Percentiles rank a stretch among this genome's conserved stretches.
Evolutionary conservation across 2,888 invertebrate genomes (phyloP).

Genomic region (Tachina lurida): DNA sequence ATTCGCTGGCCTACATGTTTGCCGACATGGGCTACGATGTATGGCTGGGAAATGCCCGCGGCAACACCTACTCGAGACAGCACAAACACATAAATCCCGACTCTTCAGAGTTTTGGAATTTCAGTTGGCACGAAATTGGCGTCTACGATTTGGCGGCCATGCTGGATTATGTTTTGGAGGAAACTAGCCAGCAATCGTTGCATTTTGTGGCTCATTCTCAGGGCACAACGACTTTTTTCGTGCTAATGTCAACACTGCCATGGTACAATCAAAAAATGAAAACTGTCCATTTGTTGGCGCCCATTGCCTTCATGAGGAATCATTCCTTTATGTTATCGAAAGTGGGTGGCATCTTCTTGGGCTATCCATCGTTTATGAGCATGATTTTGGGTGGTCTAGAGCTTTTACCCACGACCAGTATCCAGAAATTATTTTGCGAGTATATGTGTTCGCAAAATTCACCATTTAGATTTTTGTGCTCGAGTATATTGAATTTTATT

Average conservation of each 20-base stretch:
- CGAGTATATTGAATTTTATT: conserved; percentile 78
- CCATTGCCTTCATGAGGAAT: conserved; percentile 86
- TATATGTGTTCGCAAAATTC: conserved; percentile 85
- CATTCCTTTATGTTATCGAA: conserved; percentile 83
- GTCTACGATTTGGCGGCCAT: conserved; percentile 90
- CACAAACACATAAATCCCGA: conserved; percentile 83
- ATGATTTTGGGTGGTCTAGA: conserved; percentile 83
- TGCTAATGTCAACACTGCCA: conserved; percentile 87
- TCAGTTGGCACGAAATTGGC: conserved; percentile 89
- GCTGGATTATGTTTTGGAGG: conserved; percentile 87
- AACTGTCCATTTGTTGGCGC: conserved; percentile 88
- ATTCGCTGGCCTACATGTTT: conserved; percentile 83
- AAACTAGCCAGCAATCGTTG: conserved; percentile 85
- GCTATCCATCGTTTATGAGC: conserved; percentile 77
- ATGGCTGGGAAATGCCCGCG: conserved; percentile 92
- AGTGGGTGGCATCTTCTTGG: conserved; percentile 81
- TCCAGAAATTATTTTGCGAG: conserved; percentile 78
- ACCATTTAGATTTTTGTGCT: conserved; percentile 77
- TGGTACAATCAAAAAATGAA: conserved; percentile 87
- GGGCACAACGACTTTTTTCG: conserved; percentile 90
- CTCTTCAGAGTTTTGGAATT: conserved; percentile 86
- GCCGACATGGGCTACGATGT: conserved; percentile 89
- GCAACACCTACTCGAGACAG: conserved; percentile 85
- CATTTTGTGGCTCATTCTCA: conserved; percentile 88
- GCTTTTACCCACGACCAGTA: conserved; percentile 85